Evolutionary conservation across 2,797 vertebrate genomes (phyloP), one percentile per base, ranked within the genome.

Genomic region (Prionace glauca): DNA sequence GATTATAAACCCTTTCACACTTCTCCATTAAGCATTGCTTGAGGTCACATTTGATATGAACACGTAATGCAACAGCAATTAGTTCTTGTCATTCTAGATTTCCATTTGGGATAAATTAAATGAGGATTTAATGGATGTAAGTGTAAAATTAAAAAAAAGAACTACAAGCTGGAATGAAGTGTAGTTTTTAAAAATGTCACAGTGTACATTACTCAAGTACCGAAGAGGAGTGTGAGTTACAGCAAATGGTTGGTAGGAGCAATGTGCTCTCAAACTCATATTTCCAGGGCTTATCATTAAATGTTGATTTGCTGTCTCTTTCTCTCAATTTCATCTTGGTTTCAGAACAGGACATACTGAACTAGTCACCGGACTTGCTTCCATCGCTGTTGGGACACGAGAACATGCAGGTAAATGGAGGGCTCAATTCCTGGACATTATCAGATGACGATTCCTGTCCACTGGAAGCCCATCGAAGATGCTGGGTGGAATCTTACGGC

Each of bases 21-120:
- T 95, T 69, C 62, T 41, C 90, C 90, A 92, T 69, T 74, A 95
- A 32, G 45, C 93, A 95, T 77, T 95, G 45, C 93, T 95, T 56
- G 71, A 41, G 29, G 93, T 95, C 93, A 74, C 41, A 56, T 95
- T 72, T 72, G 74, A 77, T 74, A 74, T 95, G 71, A 95, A 56
- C 45, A 60, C 45, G 71, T 74, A 72, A 95, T 95, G 71, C 71
- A 56, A 95, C 71, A 74, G 69, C 71, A 95, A 95, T 95, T 95
- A 50, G 93, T 95, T 95, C 93, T 94, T 74, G 45, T 95, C 93
- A 95, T 74, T 74, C 71, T 60, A 56, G 93, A 29, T 95, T 95
- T 56, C 71, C 93, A 56, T 77, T 77, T 32, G 29, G 71, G 93
- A 72, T 95, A 74, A 95, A 95, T 72, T 74, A 95, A 95, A 95